Percentiles rank a stretch among this genome's conserved stretches.
Evolutionary conservation across 2,888 invertebrate species (phyloP).

Genomic region (Drosophila paranaensis): DNA sequence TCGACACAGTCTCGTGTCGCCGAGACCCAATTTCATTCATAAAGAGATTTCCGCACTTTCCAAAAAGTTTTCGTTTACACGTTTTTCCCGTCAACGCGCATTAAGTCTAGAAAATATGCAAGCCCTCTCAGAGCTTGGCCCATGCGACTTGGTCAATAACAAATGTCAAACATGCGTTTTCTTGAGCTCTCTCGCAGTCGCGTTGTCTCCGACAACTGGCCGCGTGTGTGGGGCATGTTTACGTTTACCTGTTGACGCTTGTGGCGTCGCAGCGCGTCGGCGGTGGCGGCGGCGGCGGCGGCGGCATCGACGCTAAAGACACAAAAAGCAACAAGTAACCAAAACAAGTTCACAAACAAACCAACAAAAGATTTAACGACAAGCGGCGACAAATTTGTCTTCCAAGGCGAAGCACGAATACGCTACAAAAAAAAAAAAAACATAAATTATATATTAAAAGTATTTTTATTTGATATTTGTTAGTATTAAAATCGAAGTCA

Average conservation of each 20-base stretch:
- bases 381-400: background rate
- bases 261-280: slow-evolving; percentile 49
- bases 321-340: slow-evolving; percentile 65
- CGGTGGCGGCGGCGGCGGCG: slow-evolving; percentile 25
- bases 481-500: no score
- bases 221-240: slow-evolving; percentile 55
- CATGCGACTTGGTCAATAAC: slow-evolving; percentile 61
- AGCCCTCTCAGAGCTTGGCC: slow-evolving; percentile 31
- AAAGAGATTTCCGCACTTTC: slow-evolving; percentile 65
- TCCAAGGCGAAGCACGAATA: slow-evolving; percentile 1
- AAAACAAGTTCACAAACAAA: slow-evolving; percentile 69
- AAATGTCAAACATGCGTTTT: slow-evolving; percentile 62
- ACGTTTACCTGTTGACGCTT: slow-evolving; percentile 71
- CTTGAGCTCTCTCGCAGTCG: slow-evolving; percentile 33
- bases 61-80: slow-evolving; percentile 39
- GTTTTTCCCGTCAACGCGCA: slow-evolving; percentile 32
- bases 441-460: background rate
- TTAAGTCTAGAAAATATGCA: slow-evolving; percentile 44
- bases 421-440: background rate
- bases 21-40: slow-evolving; percentile 66
- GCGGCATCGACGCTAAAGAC: slow-evolving; percentile 21
- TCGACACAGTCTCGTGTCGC: slow-evolving; percentile 43
- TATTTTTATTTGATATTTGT: background rate
- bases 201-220: slow-evolving; percentile 38
- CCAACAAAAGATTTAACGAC: slow-evolving; percentile 38